A percentile compares a stretch with the other conserved stretches of the same genome.
Evolutionary conservation across 64 coral and sea anemone species (phyloP).

Genomic region (Pocillopora verrucosa): DNA sequence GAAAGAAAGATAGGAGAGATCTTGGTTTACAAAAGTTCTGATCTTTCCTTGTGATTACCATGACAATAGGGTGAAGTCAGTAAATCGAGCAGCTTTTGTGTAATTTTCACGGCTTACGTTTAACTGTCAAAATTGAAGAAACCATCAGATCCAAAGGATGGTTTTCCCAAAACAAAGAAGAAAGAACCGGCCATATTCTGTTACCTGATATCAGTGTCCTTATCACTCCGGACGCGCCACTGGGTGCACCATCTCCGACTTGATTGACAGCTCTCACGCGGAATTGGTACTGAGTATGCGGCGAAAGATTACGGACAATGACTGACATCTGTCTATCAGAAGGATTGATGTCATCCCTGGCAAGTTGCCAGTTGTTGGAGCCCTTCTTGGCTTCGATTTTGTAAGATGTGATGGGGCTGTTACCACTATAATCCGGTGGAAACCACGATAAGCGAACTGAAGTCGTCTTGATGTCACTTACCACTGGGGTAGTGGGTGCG

Average conservation of each 20-base stretch:
- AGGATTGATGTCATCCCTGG: constrained; percentile 80
- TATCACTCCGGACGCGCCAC: constrained; percentile 51
- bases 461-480: constrained; percentile 55
- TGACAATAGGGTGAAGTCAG: no score
- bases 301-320: constrained; percentile 66
- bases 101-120: no score
- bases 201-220: constrained; percentile 70
- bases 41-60: no score
- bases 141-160: no score
- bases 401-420: constrained; percentile 81
- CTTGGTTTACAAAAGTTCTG: no score
- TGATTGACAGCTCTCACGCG: constrained; percentile 73
- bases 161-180: no score
- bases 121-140: no score
- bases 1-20: not conserved
- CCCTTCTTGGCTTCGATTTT: constrained; percentile 59
- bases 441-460: constrained; percentile 71
- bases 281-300: constrained; percentile 73
- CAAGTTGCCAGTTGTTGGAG: constrained; percentile 46
- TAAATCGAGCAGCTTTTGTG: no score
- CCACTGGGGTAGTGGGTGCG: constrained; percentile 58
- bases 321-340: constrained; percentile 70
- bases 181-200: not conserved
- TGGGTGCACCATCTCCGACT: constrained; percentile 76
- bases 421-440: constrained; percentile 76